Base-by-base conservation (phyloP, 2,888 invertebrate genomes). In the Cosmia pyralina region DNA sequence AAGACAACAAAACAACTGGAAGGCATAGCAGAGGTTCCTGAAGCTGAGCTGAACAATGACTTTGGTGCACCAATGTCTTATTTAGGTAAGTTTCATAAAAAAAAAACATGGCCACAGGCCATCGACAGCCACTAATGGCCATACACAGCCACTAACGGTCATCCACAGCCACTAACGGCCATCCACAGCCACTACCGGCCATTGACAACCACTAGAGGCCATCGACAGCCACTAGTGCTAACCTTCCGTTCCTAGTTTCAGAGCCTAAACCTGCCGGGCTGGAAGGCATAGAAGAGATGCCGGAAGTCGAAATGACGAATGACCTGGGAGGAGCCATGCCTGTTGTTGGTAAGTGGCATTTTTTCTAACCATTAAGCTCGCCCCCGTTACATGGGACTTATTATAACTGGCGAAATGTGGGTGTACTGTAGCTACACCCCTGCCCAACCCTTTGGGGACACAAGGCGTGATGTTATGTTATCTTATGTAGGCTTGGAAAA, bases 211-310 rank as follows among this genome's bases (percentile, higher is more conserved):
- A 46, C 13, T 53, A 7, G 3, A 7, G 62, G 17, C 38, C n/a
- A 38, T 5, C 10, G 8, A 22, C 2, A 64, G n/a, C 38, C 50
- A 17, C 15, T 62, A 41, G n/a, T n/a, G 34, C 38, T 53, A 38
- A 60, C 2, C 4, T 10, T 15, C 7, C 28, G 19, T 19, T 52
- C 11, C 6, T 46, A 13, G 5, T 73, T 79, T 15, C 28, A 75
- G 94, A 96, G 73, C 90, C 85, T 0, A 96, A 96, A 79, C 95
- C 95, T 0, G 8, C 52, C 7, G 95, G 94, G 22, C 90, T 96
- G 0, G 96, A 96, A 89, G 98, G 97, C 79, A 98, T 98, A 74
- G 98, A 97, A 0, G 98, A 98, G 92, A 97, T 98, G 11, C 98
- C 96, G 0, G 96, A 96, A 67, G 94, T 94, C 0, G 95, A 96